Evolutionary conservation across 92 coral and sea anemone species (phyloP).

Genomic region (Palythoa caribaeorum): DNA sequence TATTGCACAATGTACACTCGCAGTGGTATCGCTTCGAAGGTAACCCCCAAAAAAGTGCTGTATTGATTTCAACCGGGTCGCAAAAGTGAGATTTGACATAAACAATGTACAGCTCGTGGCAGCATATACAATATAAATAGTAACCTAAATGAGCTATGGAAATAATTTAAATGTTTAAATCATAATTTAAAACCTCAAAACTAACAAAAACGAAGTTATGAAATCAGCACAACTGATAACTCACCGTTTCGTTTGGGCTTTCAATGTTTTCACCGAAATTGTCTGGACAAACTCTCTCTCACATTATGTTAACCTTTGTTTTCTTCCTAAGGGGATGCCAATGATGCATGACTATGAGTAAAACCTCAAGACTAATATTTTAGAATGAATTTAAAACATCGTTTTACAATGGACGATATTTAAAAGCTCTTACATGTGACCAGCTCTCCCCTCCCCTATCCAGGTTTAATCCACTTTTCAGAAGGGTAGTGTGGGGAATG

Average conservation of each 20-base stretch:
- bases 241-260: slow-evolving; percentile 17
- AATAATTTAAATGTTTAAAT: background rate
- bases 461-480: too few species aligned
- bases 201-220: background rate
- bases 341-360: slow-evolving; percentile 30
- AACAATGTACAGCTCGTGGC: background rate
- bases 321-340: slow-evolving; percentile 11
- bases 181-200: background rate
- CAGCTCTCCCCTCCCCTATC: background rate
- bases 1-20: background rate
- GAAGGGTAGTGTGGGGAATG: too few species aligned
- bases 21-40: background rate
- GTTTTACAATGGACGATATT: background rate
- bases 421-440: background rate
- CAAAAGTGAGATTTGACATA: background rate
- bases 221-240: slow-evolving; percentile 5
- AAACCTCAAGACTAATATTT: slow-evolving; percentile 32
- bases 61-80: background rate
- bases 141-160: background rate
- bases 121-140: background rate
- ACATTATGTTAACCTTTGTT: background rate
- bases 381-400: too few species aligned
- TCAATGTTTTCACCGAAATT: background rate
- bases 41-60: background rate
- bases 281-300: background rate